Evolutionary conservation across 2,113 vertebrate species (phyloP), one percentile per base, ranked within the genome.

Genomic region (Rhynchopsitta pachyrhyncha): DNA sequence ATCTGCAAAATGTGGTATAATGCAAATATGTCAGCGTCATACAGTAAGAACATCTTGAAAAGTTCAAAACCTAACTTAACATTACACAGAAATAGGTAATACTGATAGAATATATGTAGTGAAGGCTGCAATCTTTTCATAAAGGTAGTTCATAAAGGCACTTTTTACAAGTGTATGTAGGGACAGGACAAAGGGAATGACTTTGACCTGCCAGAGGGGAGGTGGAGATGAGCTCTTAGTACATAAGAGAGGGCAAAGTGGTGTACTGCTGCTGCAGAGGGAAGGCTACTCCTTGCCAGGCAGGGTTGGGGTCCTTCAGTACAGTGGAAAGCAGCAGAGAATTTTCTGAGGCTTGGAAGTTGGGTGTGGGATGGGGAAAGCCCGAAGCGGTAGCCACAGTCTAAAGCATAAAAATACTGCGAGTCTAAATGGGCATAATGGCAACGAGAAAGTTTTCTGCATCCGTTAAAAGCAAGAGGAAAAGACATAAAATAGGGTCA

Each of bases 241-340:
- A 59, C 57, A 7, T 23, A 22, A n/a, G 33, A 59, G 57, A n/a
- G 57, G 33, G 20, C 57, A 59, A n/a, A 23, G 57, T 15, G 57
- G 33, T n/a, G 33, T 59, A 15, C 33, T 35, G 22, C 33, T 35
- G 33, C 52, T 53, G 52, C 28, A 29, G 52, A 53, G 52, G 52
- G 17, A 29, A 53, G 28, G 28, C 52, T 53, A 11, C 52, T 18
- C 28, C 28, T 53, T 53, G 52, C 52, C n/a, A 19, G 39, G 27
- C 39, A 55, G 49, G 22, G 6, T 7, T 73, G 33, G 39, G 46
- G 13, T 25, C 75, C 52, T 74, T 62, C 22, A 20, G 39, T 3
- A 16, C 6, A 0, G 2, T 63, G 42, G 42, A 49, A 64, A 31
- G 0, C 2, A 42, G n/a, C 52, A 68, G 66, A 42, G 69, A 17